Evolutionary conservation across 2,113 vertebrate genomes (phyloP).

Genomic region (Gallinago jamesoni): DNA sequence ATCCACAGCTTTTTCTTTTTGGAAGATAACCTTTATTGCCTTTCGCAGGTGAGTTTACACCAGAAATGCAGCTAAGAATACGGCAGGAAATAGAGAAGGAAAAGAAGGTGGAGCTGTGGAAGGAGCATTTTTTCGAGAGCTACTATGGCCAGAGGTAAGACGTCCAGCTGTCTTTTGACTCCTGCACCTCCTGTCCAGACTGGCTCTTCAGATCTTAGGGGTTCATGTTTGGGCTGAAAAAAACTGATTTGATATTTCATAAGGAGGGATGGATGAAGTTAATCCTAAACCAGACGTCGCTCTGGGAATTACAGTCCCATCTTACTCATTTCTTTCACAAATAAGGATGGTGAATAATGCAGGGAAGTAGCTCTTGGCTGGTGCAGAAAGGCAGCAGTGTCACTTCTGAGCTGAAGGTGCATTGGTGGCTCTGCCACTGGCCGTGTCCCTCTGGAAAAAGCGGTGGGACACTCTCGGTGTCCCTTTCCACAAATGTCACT

Average conservation of each 20-base stretch:
- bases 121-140: constrained; percentile 94
- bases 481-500: neutral
- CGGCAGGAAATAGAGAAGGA: constrained; percentile 97
- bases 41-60: constrained; percentile 91
- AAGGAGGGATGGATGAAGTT: neutral
- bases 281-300: neutral
- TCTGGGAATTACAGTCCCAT: neutral
- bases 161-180: too few species aligned
- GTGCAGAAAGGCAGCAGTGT: neutral
- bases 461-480: neutral
- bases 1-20: neutral
- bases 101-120: constrained; percentile 96
- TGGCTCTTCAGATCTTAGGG: neutral
- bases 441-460: accelerated
- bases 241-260: accelerated
- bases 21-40: neutral
- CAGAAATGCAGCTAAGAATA: constrained; percentile 94
- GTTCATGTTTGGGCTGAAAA: neutral
- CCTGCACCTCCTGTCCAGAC: accelerated
- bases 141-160: constrained; percentile 96
- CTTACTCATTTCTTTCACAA: neutral
- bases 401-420: accelerated
- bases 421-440: neutral
- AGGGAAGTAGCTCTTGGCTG: neutral
- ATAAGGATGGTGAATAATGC: too few species aligned